Conservation (phyloP, 2,888 invertebrate species). For the Tetragonula carbonaria region DNA sequence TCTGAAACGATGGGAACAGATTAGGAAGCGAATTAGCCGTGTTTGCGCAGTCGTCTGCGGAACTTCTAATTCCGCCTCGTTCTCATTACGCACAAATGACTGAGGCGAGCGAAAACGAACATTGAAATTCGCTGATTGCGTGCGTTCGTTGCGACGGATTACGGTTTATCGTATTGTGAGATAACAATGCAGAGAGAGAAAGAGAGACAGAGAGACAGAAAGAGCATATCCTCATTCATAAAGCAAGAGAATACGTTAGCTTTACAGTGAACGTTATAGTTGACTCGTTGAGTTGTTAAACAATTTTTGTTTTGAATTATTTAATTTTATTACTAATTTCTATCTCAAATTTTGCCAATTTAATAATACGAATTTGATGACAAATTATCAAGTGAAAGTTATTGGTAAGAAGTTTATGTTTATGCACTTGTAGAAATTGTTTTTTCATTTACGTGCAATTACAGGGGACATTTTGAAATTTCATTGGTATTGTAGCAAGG, state of each 20-base stretch:
- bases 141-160: constrained; percentile 39
- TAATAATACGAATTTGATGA: too few species aligned
- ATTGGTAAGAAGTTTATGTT: background rate
- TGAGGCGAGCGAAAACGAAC: constrained; percentile 17
- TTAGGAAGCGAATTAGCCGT: constrained; percentile 11
- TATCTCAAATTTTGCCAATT: too few species aligned
- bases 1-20: background rate
- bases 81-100: constrained; percentile 23
- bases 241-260: background rate
- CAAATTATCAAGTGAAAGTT: background rate
- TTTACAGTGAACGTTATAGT: background rate
- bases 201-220: background rate
- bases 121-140: constrained; percentile 26
- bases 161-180: constrained; percentile 20
- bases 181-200: background rate
- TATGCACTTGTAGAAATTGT: too few species aligned
- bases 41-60: constrained; percentile 18
- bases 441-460: too few species aligned
- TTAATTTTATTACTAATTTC: too few species aligned
- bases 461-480: too few species aligned
- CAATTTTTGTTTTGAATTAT: background rate
- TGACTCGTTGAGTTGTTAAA: background rate
- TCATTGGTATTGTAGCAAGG: too few species aligned
- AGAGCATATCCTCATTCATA: background rate
- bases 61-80: constrained; percentile 18